phyloP scores from a whole-genome alignment of 2,797 vertebrate species.

The Eupleurogrammus muticus region DNA sequence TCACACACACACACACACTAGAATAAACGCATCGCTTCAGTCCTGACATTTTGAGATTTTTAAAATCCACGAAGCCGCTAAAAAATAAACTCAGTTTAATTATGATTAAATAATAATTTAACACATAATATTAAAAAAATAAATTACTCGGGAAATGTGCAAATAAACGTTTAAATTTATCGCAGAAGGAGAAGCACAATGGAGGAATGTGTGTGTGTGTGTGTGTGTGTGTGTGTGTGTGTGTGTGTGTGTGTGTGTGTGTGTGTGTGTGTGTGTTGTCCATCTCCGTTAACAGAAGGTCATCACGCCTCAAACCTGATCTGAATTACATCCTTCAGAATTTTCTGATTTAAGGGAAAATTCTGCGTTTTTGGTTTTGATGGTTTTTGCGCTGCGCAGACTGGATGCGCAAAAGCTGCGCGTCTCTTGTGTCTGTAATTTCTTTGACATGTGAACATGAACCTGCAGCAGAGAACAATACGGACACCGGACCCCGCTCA shows the following conservation, averaged over 20 bases:
- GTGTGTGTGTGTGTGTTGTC: slow-evolving; percentile 28
- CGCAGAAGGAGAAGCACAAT: slow-evolving; percentile 14
- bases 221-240: neutral
- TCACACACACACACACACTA: neutral
- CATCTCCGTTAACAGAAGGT: slow-evolving; percentile 50
- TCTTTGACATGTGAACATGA: slow-evolving; percentile 57
- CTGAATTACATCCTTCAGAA: slow-evolving; percentile 44
- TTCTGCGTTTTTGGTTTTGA: too few species aligned
- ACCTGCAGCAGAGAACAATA: slow-evolving; percentile 63
- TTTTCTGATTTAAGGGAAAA: slow-evolving; percentile 25
- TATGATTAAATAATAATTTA: neutral
- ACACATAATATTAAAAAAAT: neutral
- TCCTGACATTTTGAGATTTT: neutral
- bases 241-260: slow-evolving; percentile 15
- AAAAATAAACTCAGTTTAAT: too few species aligned
- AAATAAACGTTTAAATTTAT: neutral
- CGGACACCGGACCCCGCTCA: slow-evolving; percentile 65
- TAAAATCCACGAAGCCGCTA: neutral
- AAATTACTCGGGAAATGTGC: neutral
- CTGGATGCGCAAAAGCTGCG: slow-evolving; percentile 11
- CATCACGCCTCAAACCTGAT: slow-evolving; percentile 48
- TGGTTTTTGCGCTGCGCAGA: slow-evolving; percentile 8
- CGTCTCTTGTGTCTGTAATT: slow-evolving; percentile 5
- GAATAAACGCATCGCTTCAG: neutral
- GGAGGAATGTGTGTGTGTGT: slow-evolving; percentile 55